phyloP scores from a whole-genome alignment of 2,113 vertebrate genomes.

The Psilopogon haemacephalus region DNA sequence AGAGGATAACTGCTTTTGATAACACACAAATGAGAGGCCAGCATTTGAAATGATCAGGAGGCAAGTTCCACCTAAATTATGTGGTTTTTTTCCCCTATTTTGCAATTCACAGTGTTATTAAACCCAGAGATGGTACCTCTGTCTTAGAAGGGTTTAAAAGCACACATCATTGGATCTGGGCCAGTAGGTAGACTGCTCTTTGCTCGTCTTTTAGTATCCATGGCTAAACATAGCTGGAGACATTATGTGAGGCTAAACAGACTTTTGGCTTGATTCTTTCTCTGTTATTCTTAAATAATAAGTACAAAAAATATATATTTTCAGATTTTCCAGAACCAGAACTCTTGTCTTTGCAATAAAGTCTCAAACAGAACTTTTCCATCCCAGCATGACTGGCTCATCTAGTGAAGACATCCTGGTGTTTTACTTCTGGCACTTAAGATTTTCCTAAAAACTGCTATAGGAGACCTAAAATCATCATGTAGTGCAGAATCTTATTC shows the following conservation, averaged over 20 bases:
- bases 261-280: background rate
- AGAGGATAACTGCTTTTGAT: background rate
- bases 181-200: background rate
- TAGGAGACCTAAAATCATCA: background rate
- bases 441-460: background rate
- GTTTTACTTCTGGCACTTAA: background rate
- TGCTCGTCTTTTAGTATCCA: background rate
- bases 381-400: accelerated
- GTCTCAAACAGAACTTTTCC: background rate
- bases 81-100: background rate
- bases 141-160: background rate
- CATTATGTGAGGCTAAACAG: background rate
- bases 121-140: background rate
- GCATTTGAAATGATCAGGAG: background rate
- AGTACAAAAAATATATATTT: background rate
- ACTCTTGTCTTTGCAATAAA: background rate
- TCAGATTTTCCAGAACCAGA: background rate
- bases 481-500: background rate
- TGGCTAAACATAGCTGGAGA: background rate
- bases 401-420: background rate
- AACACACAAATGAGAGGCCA: background rate
- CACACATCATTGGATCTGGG: accelerated
- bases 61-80: background rate
- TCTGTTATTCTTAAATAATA: background rate
- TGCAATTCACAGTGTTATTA: background rate